These are phyloP conservation scores for Drosophila quinaria DNA, from an alignment of 2,888 invertebrate species.

Conservation along the genomic window DNA sequence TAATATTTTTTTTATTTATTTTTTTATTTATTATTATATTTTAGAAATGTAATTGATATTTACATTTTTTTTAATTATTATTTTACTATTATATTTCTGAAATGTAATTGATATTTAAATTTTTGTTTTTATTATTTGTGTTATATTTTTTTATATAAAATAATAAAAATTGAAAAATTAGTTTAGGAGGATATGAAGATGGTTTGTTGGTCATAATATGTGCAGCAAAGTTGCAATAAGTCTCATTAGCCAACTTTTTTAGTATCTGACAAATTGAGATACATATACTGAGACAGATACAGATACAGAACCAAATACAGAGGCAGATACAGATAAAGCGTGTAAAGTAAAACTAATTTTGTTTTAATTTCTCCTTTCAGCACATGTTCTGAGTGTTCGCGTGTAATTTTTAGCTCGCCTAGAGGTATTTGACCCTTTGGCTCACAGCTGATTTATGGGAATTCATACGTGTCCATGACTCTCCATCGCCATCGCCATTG, in stretches of 20 bases:
- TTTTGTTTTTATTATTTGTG: too few relatives aligned
- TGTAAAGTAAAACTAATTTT: constrained; percentile 73
- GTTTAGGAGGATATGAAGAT: background rate
- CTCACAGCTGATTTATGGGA: constrained; percentile 82
- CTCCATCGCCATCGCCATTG: constrained; percentile 25
- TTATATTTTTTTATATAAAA: too few relatives aligned
- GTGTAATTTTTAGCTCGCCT: constrained; percentile 73
- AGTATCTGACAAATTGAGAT: constrained; percentile 16
- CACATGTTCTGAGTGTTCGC: constrained; percentile 70
- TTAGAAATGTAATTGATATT: too few relatives aligned
- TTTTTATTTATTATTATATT: too few relatives aligned
- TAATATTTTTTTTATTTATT: background rate
- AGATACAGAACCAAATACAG: constrained; percentile 25
- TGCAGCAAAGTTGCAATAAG: background rate
- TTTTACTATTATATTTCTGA: too few relatives aligned
- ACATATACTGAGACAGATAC: constrained; percentile 9
- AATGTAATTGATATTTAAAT: too few relatives aligned
- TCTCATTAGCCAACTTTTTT: constrained; percentile 9
- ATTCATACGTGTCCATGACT: constrained; percentile 73
- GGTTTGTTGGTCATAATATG: background rate
- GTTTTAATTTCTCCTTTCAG: constrained; percentile 80
- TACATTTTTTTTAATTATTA: too few relatives aligned
- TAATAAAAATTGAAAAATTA: background rate
- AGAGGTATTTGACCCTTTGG: constrained; percentile 81
- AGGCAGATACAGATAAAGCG: constrained; percentile 41